Base-by-base conservation (phyloP, 2,888 invertebrate genomes). In the Gandaritis pyraliata region DNA sequence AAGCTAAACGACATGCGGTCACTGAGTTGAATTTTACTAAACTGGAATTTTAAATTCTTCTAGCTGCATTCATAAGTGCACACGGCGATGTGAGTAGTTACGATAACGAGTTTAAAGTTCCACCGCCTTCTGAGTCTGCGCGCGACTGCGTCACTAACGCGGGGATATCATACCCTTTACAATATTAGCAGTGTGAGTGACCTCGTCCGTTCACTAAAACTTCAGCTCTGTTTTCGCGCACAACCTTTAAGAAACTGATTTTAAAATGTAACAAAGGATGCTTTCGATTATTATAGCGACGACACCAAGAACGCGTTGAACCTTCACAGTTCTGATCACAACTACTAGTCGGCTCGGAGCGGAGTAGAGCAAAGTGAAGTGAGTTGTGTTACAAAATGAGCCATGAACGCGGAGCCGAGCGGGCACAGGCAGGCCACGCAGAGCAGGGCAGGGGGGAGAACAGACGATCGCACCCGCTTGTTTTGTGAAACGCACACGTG, bases 201-300 rank as follows among this genome's bases (percentile, higher is more conserved):
- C 86, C 86, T 88, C 85, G 83, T 76, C 78, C 86, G 75, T 81
- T 88, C 82, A 84, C 83, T 81, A 72, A 33, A 63, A 71, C 69
- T 61, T 71, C 72, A 75, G 75, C 70, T 73, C 75, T 78, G 70
- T 77, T 77, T 74, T 77, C 68, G 65, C 67, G 68, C 64, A 68
- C 68, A 68, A 67, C 72, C 64, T 72, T 77, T 75, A 75, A 60
- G 76, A 73, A 75, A 68, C 72, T 70, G 47, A 50, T 58, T 58
- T 11, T 73, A 73, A 72, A 80, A 74, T 74, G 71, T 64, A 74
- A 86, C 85, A 88, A 87, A 87, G 83, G 78, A 69, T 74, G 72
- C 71, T 72, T 70, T 70, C 68, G 45, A 53, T 56, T 54, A 59
- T 41, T 65, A 52, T 59, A 61, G 49, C 54, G 63, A 68, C 54